These are phyloP conservation scores for Drosophila lacteicornis DNA, from an alignment of 1,140 invertebrate genomes.

Conservation along the genomic window DNA sequence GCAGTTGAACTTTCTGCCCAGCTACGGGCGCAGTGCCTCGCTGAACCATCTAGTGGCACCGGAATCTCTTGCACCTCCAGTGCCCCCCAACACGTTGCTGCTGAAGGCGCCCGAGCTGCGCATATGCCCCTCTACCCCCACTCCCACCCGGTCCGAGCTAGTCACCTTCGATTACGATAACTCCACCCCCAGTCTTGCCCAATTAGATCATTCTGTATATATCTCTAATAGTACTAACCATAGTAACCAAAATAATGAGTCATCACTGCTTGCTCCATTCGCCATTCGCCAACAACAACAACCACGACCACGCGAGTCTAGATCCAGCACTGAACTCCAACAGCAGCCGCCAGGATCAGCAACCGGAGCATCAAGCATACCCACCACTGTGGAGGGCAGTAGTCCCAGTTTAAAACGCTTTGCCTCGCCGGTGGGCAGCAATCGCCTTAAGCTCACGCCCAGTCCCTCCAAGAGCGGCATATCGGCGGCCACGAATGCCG, in stretches of 20 bases:
- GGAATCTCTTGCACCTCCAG: constrained; percentile 10
- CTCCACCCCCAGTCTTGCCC: constrained; percentile 23
- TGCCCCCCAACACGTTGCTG: constrained; percentile 35
- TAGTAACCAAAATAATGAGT: constrained; percentile 80
- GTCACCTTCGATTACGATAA: constrained; percentile 37
- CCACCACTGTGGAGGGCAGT: constrained; percentile 51
- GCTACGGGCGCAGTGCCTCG: constrained; percentile 56
- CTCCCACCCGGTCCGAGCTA: constrained; percentile 72
- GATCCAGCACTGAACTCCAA: constrained; percentile 67
- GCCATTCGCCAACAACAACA: constrained; percentile 66
- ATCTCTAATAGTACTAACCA: constrained; percentile 82
- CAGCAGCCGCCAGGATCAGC: constrained; percentile 35
- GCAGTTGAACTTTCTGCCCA: constrained; percentile 63
- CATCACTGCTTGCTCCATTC: constrained; percentile 84
- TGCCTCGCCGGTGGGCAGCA: constrained; percentile 61
- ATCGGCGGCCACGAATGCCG: constrained; percentile 63
- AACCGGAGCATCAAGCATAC: constrained; percentile 40
- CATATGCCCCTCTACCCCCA: constrained; percentile 78
- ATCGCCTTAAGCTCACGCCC: constrained; percentile 69
- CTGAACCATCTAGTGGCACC: constrained; percentile 28
- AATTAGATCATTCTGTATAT: constrained; percentile 77
- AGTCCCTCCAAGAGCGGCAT: constrained; percentile 80
- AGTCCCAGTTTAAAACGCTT: constrained; percentile 61
- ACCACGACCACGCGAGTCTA: constrained; percentile 44
- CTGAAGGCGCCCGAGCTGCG: constrained; percentile 62